phyloP scores from a whole-genome alignment of 2,797 vertebrate species.

The Fistularia commersonii region DNA sequence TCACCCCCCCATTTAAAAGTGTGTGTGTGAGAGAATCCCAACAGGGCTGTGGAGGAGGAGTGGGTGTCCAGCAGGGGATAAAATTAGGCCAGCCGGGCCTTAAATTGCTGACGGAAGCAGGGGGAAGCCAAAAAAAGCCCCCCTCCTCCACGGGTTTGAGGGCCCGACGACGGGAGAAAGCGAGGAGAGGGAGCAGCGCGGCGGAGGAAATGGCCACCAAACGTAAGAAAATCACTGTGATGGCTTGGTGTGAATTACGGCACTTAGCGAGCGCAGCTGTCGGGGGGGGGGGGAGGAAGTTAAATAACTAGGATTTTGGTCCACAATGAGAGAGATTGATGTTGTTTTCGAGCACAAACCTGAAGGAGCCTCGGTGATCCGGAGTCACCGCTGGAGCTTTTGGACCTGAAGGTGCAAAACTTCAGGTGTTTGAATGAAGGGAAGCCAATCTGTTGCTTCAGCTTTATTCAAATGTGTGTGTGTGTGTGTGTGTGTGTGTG shows the following conservation, averaged over 20 bases:
- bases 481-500: conserved; percentile 1
- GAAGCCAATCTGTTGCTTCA: too few relatives aligned
- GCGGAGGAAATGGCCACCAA: conserved; percentile 77
- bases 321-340: too few relatives aligned
- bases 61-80: conserved; percentile 76
- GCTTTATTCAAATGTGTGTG: not conserved
- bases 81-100: conserved; percentile 77
- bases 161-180: conserved; percentile 48
- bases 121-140: conserved; percentile 78
- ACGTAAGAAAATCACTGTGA: conserved; percentile 69
- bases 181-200: conserved; percentile 45
- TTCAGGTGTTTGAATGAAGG: too few relatives aligned
- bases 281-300: conserved; percentile 8
- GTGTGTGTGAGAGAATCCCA: conserved; percentile 46
- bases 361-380: too few relatives aligned
- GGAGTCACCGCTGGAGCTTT: too few relatives aligned
- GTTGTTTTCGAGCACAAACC: too few relatives aligned
- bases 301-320: too few relatives aligned
- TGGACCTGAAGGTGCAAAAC: too few relatives aligned
- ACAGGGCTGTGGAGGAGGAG: conserved; percentile 35
- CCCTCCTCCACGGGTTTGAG: conserved; percentile 11
- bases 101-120: conserved; percentile 75
- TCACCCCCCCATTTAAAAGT: conserved; percentile 34
- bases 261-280: conserved; percentile 12
- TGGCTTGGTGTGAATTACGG: conserved; percentile 24